Evolutionary conservation across 2,888 invertebrate genomes (phyloP).

Genomic region (Synergus gifuensis): DNA sequence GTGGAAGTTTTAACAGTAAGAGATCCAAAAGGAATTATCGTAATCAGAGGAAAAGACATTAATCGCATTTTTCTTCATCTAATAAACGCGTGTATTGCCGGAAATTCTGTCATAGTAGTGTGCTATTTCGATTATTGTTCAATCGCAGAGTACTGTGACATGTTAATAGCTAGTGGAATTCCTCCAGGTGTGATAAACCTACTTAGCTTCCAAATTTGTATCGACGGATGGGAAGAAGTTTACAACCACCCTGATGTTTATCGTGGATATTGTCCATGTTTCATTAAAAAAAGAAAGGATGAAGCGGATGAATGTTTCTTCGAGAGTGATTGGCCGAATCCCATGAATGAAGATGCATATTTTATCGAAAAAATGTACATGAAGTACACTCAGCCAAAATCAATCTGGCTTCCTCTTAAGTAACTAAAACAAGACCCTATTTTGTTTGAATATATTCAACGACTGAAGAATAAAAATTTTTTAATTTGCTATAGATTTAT

Average conservation of each 20-base stretch:
- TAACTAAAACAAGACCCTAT: constrained; percentile 23
- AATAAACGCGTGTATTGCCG: constrained; percentile 52
- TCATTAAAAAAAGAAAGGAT: background rate
- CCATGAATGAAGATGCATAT: constrained; percentile 3
- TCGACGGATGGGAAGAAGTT: constrained; percentile 40
- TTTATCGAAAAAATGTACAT: constrained; percentile 49
- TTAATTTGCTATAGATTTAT: constrained; percentile 10
- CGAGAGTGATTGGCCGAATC: too few relatives aligned
- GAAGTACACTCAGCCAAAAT: constrained; percentile 54
- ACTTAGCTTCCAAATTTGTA: constrained; percentile 49
- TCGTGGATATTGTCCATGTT: background rate
- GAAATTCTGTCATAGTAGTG: constrained; percentile 53
- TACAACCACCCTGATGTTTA: constrained; percentile 10
- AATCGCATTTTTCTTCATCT: constrained; percentile 50
- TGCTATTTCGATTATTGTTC: constrained; percentile 32
- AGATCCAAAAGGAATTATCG: constrained; percentile 53
- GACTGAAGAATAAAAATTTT: constrained; percentile 27
- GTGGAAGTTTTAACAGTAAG: constrained; percentile 54
- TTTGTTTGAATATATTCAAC: background rate
- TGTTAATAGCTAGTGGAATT: constrained; percentile 54
- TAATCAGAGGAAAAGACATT: constrained; percentile 43
- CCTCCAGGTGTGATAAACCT: constrained; percentile 55
- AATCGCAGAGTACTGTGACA: constrained; percentile 54
- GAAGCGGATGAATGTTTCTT: too few relatives aligned
- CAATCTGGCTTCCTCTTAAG: constrained; percentile 52